Conservation (phyloP, 2,113 vertebrate species). For the Chionodraco myersi region DNA sequence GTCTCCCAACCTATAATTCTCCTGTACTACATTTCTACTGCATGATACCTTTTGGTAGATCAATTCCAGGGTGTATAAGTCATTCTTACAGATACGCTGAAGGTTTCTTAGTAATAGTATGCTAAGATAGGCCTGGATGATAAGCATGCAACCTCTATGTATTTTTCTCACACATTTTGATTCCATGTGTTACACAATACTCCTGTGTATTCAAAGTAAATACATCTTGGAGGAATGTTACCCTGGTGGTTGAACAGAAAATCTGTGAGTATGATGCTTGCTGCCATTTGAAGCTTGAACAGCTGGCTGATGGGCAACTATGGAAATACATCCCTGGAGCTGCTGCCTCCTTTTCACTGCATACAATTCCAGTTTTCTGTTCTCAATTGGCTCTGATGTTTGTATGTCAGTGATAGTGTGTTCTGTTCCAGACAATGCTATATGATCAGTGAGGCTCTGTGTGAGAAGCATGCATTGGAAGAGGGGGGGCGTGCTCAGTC, state of each 20-base stretch:
- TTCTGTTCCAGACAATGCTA: constrained; percentile 21
- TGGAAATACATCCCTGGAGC: constrained; percentile 26
- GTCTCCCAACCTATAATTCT: neutral
- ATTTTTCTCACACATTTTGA: neutral
- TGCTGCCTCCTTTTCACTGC: constrained; percentile 27
- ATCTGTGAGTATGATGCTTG: constrained; percentile 13
- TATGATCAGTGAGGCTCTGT: constrained; percentile 16
- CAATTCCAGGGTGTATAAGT: neutral
- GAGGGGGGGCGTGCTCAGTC: neutral
- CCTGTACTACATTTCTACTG: neutral
- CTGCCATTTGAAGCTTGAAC: constrained; percentile 53
- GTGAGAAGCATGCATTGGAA: constrained; percentile 7
- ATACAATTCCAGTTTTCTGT: constrained; percentile 50
- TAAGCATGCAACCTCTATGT: neutral
- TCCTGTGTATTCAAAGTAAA: neutral
- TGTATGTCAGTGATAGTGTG: constrained; percentile 25
- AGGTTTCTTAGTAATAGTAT: neutral
- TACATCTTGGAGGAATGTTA: neutral
- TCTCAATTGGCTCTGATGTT: constrained; percentile 21
- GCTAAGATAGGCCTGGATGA: neutral
- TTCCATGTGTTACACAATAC: neutral
- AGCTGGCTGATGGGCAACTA: constrained; percentile 43
- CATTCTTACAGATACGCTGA: neutral
- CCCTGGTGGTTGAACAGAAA: neutral
- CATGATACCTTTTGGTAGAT: neutral